phyloP scores from a whole-genome alignment of 2,113 vertebrate species.

The Agapornis roseicollis region DNA sequence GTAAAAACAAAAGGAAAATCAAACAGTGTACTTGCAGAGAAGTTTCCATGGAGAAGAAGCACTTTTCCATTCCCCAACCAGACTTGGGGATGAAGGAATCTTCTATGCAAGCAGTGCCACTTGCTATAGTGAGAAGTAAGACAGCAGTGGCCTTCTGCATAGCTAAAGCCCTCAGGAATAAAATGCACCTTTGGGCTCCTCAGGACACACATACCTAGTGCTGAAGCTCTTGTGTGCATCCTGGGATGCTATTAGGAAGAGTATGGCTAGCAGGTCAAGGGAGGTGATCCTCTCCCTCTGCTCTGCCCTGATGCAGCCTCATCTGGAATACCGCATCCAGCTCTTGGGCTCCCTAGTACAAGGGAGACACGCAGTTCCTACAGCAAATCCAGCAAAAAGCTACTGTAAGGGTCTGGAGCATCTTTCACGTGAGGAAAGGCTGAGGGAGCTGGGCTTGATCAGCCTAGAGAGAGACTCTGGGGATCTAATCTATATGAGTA shows the following conservation, averaged over 20 bases:
- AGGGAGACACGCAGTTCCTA: background rate
- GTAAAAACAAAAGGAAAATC: background rate
- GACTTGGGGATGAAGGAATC: background rate
- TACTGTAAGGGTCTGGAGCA: background rate
- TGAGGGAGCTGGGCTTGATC: background rate
- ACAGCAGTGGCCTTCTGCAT: background rate
- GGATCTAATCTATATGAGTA: background rate
- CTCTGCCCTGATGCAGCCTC: background rate
- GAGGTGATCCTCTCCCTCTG: background rate
- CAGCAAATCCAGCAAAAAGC: background rate
- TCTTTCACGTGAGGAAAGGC: background rate
- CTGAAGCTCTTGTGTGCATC: fast-evolving
- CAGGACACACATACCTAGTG: fast-evolving
- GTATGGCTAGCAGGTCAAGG: background rate
- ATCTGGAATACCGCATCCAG: background rate
- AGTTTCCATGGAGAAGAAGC: background rate
- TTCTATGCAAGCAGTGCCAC: background rate
- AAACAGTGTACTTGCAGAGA: background rate
- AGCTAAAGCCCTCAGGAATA: background rate
- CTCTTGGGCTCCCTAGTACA: background rate
- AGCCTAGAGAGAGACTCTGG: background rate
- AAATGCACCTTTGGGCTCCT: background rate
- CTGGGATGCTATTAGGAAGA: background rate
- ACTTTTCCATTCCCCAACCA: fast-evolving
- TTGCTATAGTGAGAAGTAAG: background rate